Conservation (phyloP, 64 coral and sea anemone genomes). For the Orbicella faveolata region DNA sequence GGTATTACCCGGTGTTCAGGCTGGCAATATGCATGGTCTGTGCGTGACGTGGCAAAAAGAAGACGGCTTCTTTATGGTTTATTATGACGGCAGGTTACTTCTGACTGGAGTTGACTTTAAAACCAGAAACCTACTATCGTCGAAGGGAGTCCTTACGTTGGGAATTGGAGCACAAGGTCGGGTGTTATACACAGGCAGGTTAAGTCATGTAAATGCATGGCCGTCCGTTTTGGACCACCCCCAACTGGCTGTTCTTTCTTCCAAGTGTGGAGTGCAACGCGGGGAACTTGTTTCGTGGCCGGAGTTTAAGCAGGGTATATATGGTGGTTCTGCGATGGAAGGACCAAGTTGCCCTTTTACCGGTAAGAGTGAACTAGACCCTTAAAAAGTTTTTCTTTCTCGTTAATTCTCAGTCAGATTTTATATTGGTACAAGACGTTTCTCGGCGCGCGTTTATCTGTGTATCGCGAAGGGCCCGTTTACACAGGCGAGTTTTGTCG, state of each 20-base stretch:
- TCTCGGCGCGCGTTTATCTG: too few species aligned
- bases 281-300: slow-evolving; percentile 40
- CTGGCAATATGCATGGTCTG: background rate
- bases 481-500: too few species aligned
- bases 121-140: background rate
- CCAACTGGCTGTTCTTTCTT: background rate
- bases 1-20: background rate
- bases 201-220: slow-evolving; percentile 41
- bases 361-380: background rate
- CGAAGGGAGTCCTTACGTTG: background rate
- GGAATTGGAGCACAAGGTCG: background rate
- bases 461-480: too few species aligned
- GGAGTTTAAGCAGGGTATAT: background rate
- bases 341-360: slow-evolving; percentile 2
- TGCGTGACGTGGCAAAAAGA: slow-evolving; percentile 38
- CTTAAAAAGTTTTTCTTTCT: too few species aligned
- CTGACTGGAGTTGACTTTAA: background rate
- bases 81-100: background rate
- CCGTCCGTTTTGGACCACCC: background rate
- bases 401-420: too few species aligned
- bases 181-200: background rate
- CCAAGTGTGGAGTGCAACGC: slow-evolving; percentile 30
- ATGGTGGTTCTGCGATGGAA: background rate
- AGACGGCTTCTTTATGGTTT: background rate
- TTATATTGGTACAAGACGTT: too few species aligned